Evolutionary conservation across 2,797 vertebrate genomes (phyloP).

Genomic region (Malacoraja senta): DNA sequence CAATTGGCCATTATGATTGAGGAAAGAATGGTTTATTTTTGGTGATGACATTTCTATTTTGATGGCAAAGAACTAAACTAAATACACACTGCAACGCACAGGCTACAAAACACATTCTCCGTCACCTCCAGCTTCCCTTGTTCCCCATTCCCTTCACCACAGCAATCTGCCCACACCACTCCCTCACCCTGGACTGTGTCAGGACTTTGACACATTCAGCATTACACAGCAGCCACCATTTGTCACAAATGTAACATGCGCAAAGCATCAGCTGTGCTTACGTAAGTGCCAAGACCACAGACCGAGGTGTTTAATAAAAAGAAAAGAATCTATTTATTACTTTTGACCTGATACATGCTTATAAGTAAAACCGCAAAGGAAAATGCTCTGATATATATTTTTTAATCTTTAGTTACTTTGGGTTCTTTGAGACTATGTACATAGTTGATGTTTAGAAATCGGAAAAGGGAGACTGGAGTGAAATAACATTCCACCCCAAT

Average conservation of each 20-base stretch:
- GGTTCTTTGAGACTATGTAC: background rate
- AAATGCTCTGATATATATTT: background rate
- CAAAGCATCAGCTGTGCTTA: slow-evolving; percentile 16
- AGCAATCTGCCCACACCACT: too few relatives aligned
- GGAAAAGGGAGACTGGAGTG: background rate
- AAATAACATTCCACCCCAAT: background rate
- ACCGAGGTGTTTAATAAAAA: slow-evolving; percentile 33
- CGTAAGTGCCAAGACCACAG: background rate
- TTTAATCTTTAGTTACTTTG: background rate
- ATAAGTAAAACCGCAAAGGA: background rate
- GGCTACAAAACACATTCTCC: background rate
- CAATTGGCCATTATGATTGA: background rate
- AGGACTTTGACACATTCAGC: background rate
- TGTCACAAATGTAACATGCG: background rate
- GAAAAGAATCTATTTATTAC: background rate
- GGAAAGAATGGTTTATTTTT: background rate
- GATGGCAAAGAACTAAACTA: background rate
- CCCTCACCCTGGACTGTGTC: too few relatives aligned
- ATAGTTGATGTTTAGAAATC: background rate
- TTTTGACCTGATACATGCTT: background rate
- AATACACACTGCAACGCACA: background rate
- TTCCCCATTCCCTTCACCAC: background rate
- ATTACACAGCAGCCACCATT: background rate
- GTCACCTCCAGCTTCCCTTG: background rate
- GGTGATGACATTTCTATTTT: background rate